A percentile compares a stretch with the other conserved stretches of the same genome.
Conservation (phyloP, 2,888 invertebrate species). For the Plutella xylostella region DNA sequence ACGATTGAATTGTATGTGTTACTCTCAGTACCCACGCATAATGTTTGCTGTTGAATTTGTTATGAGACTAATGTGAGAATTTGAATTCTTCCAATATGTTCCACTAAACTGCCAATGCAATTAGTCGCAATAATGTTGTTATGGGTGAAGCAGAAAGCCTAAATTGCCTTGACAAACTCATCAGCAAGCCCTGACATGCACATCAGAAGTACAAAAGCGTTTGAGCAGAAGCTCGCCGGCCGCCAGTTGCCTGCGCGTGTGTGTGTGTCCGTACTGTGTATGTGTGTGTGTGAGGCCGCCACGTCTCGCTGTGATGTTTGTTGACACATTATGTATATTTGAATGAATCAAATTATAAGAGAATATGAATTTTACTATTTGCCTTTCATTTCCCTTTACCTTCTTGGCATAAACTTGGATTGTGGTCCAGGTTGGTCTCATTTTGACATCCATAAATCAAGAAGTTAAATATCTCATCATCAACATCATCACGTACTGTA, state of each 20-base stretch:
- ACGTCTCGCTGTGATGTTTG: conserved; percentile 66
- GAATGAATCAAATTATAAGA: conserved; percentile 70
- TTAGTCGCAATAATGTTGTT: not conserved
- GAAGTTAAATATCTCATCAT: too few species aligned
- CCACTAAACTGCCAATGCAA: too few species aligned
- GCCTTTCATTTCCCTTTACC: conserved; percentile 32
- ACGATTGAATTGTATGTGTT: not conserved
- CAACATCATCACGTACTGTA: too few species aligned
- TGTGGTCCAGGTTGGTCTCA: too few species aligned
- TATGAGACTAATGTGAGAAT: not conserved
- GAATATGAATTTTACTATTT: conserved; percentile 59
- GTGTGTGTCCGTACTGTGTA: conserved; percentile 17
- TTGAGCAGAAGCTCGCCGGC: conserved; percentile 64
- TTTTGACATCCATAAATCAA: too few species aligned
- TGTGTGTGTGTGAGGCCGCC: conserved; percentile 34
- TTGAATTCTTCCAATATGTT: not conserved
- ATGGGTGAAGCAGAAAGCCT: not conserved
- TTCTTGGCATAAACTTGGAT: too few species aligned
- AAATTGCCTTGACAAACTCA: not conserved
- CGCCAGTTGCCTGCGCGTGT: conserved; percentile 28
- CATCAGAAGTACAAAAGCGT: conserved; percentile 54
- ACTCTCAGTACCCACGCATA: not conserved
- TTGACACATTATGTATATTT: conserved; percentile 69
- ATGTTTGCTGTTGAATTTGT: conserved; percentile 1
- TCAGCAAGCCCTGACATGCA: not conserved